Conservation (phyloP, 2,797 vertebrate genomes). For the Eulemur coronatus region DNA sequence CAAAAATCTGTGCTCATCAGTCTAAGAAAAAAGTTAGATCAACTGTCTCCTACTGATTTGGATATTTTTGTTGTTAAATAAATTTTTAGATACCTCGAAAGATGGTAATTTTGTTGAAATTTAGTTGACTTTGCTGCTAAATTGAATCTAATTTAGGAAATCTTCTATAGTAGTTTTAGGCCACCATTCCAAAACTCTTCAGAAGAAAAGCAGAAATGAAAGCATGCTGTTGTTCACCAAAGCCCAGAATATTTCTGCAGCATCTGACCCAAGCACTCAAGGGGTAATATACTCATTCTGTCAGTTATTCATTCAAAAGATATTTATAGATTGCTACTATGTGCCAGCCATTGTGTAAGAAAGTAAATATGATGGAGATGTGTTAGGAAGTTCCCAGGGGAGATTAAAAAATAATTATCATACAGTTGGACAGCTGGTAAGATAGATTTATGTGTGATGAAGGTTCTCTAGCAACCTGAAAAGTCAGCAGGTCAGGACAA, state of each 20-base stretch:
- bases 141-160: constrained; percentile 37
- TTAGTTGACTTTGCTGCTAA: constrained; percentile 24
- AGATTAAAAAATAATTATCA: constrained; percentile 29
- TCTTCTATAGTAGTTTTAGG: constrained; percentile 1
- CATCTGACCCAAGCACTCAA: neutral
- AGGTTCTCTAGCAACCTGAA: neutral
- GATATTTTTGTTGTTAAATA: constrained; percentile 27
- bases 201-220: constrained; percentile 29
- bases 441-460: neutral
- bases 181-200: neutral
- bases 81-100: neutral
- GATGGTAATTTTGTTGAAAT: constrained; percentile 27
- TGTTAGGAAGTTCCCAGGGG: neutral
- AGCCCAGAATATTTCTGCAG: neutral
- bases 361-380: neutral
- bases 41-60: neutral
- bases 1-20: neutral
- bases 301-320: constrained; percentile 22
- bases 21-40: neutral
- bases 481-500: neutral
- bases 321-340: neutral
- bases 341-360: neutral
- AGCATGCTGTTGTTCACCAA: constrained; percentile 16
- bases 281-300: constrained; percentile 25
- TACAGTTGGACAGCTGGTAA: neutral